Percentiles rank a stretch among this genome's conserved stretches.
phyloP scores from a whole-genome alignment of 2,888 invertebrate species.

The Leptopterna dolabrata region DNA sequence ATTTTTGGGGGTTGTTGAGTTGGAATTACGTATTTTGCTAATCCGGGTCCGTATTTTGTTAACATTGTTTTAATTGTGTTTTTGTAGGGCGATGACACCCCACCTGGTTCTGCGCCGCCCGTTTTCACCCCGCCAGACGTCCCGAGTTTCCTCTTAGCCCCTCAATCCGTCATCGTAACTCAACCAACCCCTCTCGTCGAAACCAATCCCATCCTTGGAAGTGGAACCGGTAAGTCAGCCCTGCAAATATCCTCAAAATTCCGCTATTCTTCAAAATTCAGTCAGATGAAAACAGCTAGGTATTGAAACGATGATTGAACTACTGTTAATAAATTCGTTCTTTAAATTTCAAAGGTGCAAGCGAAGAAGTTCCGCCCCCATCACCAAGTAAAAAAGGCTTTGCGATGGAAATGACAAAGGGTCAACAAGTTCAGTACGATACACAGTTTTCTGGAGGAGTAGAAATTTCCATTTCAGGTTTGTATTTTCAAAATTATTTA shows the following conservation, averaged over 20 bases:
- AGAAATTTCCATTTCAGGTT: constrained; percentile 60
- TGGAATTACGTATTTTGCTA: too few relatives aligned
- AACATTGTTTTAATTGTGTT: neutral
- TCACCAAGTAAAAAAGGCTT: constrained; percentile 58
- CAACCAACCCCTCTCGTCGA: constrained; percentile 70
- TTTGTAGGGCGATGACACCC: constrained; percentile 75
- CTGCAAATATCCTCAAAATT: neutral
- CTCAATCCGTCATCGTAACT: constrained; percentile 69
- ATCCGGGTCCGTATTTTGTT: too few relatives aligned
- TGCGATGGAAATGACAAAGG: constrained; percentile 75
- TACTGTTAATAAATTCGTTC: neutral
- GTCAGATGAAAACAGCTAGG: too few relatives aligned
- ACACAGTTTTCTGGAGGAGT: constrained; percentile 72
- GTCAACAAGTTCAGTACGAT: constrained; percentile 80
- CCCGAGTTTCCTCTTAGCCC: constrained; percentile 69
- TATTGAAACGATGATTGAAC: too few relatives aligned
- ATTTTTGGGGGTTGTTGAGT: too few relatives aligned
- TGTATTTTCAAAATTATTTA: neutral
- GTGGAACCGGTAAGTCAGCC: neutral
- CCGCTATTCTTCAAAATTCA: neutral
- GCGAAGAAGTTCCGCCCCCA: constrained; percentile 6
- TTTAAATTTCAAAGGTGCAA: neutral
- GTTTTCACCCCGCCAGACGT: constrained; percentile 80
- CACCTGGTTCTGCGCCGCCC: constrained; percentile 80
- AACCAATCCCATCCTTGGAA: constrained; percentile 63